A percentile compares a stretch with the other conserved stretches of the same genome.
Conservation (phyloP, 2,113 vertebrate species). For the Pteropus alecto region DNA sequence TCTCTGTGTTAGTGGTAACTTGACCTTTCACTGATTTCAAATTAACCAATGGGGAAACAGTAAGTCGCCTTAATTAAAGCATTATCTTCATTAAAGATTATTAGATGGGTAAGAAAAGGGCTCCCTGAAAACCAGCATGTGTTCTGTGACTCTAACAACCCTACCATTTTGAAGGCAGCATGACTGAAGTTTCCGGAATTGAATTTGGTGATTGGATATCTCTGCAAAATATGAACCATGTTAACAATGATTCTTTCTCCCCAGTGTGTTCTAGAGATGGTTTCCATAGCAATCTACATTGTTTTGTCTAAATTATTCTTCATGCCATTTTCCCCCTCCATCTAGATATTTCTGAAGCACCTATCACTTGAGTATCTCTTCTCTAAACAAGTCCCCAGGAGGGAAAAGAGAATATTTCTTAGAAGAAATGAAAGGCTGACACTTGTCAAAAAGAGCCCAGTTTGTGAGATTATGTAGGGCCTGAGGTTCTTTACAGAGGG, state of each 20-base stretch:
- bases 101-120: not conserved
- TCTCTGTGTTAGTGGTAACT: conserved; percentile 38
- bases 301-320: conserved; percentile 63
- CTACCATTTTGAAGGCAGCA: not conserved
- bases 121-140: not conserved
- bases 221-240: conserved; percentile 44
- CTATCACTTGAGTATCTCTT: conserved; percentile 66
- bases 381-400: conserved; percentile 59
- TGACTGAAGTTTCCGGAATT: not conserved
- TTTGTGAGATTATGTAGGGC: conserved; percentile 7
- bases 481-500: not conserved
- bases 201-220: conserved; percentile 36
- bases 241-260: conserved; percentile 37
- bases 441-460: conserved; percentile 34
- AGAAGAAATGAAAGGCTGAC: conserved; percentile 51
- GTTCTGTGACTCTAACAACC: not conserved
- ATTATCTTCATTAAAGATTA: conserved; percentile 43
- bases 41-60: conserved; percentile 31
- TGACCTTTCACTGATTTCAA: conserved; percentile 70
- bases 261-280: conserved; percentile 48
- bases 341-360: conserved; percentile 57
- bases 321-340: not conserved
- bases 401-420: conserved; percentile 52
- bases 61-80: conserved; percentile 55
- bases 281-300: conserved; percentile 70